These are phyloP conservation scores for Pheosia tremula DNA, from an alignment of 2,888 invertebrate genomes.

Conservation along the genomic window DNA sequence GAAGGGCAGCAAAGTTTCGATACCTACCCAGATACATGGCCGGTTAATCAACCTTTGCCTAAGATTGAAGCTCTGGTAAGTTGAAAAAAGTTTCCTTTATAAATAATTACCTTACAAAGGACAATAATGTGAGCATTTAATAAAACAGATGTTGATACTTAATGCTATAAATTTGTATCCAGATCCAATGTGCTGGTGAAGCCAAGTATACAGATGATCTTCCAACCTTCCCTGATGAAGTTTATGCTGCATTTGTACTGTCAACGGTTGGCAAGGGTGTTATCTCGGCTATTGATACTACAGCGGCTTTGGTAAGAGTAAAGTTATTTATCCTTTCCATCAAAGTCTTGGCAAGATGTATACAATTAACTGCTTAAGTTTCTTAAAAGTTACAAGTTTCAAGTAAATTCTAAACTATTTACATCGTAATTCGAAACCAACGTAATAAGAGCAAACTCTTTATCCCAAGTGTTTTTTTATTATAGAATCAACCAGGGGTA, in stretches of 20 bases:
- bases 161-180: constrained; percentile 4
- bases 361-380: neutral
- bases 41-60: constrained; percentile 86
- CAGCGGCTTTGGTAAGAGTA: constrained; percentile 83
- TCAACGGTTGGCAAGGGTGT: constrained; percentile 81
- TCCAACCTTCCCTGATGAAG: constrained; percentile 83
- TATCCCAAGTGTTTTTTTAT: too few relatives aligned
- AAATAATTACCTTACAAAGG: neutral
- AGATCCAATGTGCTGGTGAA: constrained; percentile 87
- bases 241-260: constrained; percentile 87
- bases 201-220: constrained; percentile 87
- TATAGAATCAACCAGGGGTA: constrained; percentile 86
- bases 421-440: too few relatives aligned
- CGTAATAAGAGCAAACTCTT: too few relatives aligned
- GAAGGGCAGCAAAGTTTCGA: constrained; percentile 84
- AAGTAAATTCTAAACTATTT: neutral
- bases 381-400: neutral
- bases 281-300: constrained; percentile 84
- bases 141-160: too few relatives aligned
- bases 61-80: constrained; percentile 84
- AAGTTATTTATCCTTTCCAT: too few relatives aligned
- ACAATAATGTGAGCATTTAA: too few relatives aligned
- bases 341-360: neutral
- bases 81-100: neutral
- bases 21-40: constrained; percentile 85